phyloP scores from a whole-genome alignment of 2,888 invertebrate species.

The Sphaeridia pumilis region DNA sequence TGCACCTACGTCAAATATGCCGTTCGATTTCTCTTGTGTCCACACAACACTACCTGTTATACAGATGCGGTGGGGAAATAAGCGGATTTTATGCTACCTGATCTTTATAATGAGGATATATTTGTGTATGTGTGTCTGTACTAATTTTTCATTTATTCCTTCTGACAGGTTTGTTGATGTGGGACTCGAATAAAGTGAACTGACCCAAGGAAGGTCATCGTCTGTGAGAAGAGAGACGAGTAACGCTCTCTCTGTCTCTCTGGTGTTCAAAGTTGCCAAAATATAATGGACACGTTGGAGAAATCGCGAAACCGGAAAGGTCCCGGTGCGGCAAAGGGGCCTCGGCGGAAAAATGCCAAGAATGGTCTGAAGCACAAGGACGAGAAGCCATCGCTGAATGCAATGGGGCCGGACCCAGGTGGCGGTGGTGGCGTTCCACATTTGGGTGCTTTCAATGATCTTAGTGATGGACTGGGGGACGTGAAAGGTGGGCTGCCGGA shows the following conservation, averaged over 20 bases:
- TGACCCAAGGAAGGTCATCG: no score
- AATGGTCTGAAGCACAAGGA: slow-evolving; percentile 36
- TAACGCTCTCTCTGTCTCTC: no score
- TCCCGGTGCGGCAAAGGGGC: slow-evolving; percentile 31
- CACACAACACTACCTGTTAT: no score
- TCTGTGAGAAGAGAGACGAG: no score
- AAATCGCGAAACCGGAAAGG: slow-evolving; percentile 33
- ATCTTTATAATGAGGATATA: no score
- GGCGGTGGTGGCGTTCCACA: slow-evolving; percentile 28
- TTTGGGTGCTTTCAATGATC: slow-evolving; percentile 22
- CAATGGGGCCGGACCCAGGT: slow-evolving; percentile 22
- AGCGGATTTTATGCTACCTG: no score
- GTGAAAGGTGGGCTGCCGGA: slow-evolving; percentile 29
- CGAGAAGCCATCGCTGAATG: slow-evolving; percentile 26
- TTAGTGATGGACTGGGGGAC: slow-evolving; percentile 26
- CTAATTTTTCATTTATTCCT: neutral
- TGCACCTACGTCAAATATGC: no score
- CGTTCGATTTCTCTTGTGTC: neutral
- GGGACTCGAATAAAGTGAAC: no score
- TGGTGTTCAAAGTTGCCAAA: no score
- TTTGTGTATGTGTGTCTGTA: neutral
- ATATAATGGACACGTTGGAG: slow-evolving; percentile 18
- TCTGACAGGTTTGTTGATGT: neutral
- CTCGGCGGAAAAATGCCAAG: slow-evolving; percentile 33
- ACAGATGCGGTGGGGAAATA: no score